Conservation (phyloP, 1,140 invertebrate species). For the Andricus grossulariae region DNA sequence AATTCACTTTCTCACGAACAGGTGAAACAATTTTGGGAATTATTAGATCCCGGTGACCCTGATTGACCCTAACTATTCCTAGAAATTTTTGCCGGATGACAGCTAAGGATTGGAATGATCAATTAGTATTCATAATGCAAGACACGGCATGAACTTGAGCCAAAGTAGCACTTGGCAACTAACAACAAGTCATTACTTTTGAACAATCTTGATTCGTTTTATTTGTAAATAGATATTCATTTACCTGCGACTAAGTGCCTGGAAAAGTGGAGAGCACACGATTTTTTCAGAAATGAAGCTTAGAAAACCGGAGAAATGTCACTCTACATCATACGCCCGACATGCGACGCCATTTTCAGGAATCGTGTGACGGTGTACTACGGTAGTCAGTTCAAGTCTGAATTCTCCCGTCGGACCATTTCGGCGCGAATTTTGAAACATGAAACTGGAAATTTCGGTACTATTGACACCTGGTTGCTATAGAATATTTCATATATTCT, state of each 20-base stretch:
- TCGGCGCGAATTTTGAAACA: too few relatives aligned
- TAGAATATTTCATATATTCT: too few relatives aligned
- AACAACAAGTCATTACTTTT: background rate
- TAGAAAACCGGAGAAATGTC: constrained; percentile 49
- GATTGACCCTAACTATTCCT: constrained; percentile 7
- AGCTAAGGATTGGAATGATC: constrained; percentile 24
- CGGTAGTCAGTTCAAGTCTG: constrained; percentile 35
- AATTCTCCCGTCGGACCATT: too few relatives aligned
- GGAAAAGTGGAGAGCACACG: constrained; percentile 7
- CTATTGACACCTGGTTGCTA: too few relatives aligned
- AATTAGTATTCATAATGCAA: constrained; percentile 36
- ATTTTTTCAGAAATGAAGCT: constrained; percentile 37
- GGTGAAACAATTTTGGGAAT: constrained; percentile 23
- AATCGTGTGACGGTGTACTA: constrained; percentile 19
- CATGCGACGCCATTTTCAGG: constrained; percentile 53
- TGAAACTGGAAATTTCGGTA: too few relatives aligned
- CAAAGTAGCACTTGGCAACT: constrained; percentile 3
- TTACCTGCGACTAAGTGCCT: constrained; percentile 7
- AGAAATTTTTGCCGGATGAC: constrained; percentile 31
- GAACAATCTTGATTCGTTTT: background rate
- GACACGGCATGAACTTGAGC: background rate
- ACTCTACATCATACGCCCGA: constrained; percentile 56
- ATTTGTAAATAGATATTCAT: constrained; percentile 2
- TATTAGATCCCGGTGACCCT: background rate
- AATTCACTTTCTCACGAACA: background rate